A percentile compares a stretch with the other conserved stretches of the same genome.
phyloP scores from a whole-genome alignment of 1,140 invertebrate species.

The Neodiprion virginianus region DNA sequence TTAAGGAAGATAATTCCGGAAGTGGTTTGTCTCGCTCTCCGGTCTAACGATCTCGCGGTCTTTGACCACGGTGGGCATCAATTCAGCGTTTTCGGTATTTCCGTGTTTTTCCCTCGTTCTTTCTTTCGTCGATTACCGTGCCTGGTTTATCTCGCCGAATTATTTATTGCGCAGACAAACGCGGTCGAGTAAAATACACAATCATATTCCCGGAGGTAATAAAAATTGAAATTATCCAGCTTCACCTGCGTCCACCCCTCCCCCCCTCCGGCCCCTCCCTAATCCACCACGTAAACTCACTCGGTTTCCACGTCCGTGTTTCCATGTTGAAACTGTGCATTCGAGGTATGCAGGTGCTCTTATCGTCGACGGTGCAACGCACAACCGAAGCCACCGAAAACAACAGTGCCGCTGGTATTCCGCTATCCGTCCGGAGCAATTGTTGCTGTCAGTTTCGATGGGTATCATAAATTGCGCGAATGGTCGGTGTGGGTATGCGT shows the following conservation, averaged over 20 bases:
- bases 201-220: too few relatives aligned
- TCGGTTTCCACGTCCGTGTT: too few relatives aligned
- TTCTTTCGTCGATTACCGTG: too few relatives aligned
- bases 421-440: not conserved
- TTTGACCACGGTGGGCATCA: not conserved
- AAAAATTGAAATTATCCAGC: too few relatives aligned
- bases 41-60: not conserved
- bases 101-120: too few relatives aligned
- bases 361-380: not conserved
- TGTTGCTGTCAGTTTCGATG: not conserved
- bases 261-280: too few relatives aligned
- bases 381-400: not conserved
- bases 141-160: not conserved
- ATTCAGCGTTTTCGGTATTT: too few relatives aligned
- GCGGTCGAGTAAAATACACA: not conserved
- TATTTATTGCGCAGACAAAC: not conserved
- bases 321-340: not conserved
- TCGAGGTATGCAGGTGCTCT: not conserved
- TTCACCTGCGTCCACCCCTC: too few relatives aligned
- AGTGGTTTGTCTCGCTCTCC: not conserved
- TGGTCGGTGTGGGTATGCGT: not conserved
- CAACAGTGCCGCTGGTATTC: not conserved
- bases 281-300: too few relatives aligned
- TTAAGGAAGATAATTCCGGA: not conserved
- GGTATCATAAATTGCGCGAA: not conserved